Conservation (phyloP, 23 tunicate species). For the Aplidium turbinatum region DNA sequence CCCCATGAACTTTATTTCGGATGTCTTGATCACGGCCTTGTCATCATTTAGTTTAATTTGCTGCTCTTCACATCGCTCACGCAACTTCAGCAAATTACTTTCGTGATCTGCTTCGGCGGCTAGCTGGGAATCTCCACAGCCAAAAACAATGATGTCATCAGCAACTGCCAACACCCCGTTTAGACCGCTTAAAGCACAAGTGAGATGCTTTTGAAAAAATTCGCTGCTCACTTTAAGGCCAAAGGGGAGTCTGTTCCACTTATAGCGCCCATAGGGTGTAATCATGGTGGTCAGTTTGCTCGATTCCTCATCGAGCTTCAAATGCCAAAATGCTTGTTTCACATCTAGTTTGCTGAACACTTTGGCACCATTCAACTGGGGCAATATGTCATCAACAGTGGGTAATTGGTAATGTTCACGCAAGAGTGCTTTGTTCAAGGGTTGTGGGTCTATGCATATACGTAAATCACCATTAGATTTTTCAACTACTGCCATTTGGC, state of each 20-base stretch:
- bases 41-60: conserved; percentile 29
- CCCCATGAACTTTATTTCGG: conserved; percentile 30
- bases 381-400: conserved; percentile 19
- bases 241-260: conserved; percentile 17
- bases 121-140: neutral
- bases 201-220: conserved; percentile 20
- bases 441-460: conserved; percentile 33
- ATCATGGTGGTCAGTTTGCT: conserved; percentile 24
- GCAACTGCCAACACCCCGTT: conserved; percentile 27
- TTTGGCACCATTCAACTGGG: conserved; percentile 23
- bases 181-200: neutral
- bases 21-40: neutral
- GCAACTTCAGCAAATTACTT: neutral
- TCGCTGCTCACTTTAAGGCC: conserved; percentile 23
- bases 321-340: conserved; percentile 21
- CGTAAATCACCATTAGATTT: conserved; percentile 17
- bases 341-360: conserved; percentile 35
- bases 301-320: conserved; percentile 9
- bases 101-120: conserved; percentile 23
- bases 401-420: conserved; percentile 17
- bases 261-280: conserved; percentile 12
- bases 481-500: conserved; percentile 20
- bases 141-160: conserved; percentile 20
- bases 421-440: conserved; percentile 1
- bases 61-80: conserved; percentile 5